A percentile compares a stretch with the other conserved stretches of the same genome.
These are phyloP conservation scores for Terrapene triunguis DNA, from an alignment of 2,113 vertebrate species.

Conservation along the genomic window DNA sequence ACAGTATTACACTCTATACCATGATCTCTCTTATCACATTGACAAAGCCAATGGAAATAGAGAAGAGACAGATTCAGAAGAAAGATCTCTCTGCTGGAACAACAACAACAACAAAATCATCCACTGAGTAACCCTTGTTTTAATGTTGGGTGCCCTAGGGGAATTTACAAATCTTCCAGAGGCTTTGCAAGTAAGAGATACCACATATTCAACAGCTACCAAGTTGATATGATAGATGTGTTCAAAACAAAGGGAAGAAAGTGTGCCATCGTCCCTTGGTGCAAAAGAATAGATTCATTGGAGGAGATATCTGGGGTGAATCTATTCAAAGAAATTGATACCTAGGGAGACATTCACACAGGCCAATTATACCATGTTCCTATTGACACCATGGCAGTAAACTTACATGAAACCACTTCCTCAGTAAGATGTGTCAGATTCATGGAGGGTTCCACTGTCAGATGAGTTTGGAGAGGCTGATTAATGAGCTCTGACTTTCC, in stretches of 20 bases:
- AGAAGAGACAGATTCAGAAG: background rate
- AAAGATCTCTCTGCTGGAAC: background rate
- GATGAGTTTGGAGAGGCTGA: background rate
- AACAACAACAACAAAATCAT: background rate
- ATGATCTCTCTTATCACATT: background rate
- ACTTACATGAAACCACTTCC: background rate
- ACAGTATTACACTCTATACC: background rate
- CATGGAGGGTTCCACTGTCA: background rate
- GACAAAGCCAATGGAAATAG: background rate
- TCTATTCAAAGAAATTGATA: background rate
- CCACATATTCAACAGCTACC: background rate
- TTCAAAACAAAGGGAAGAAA: constrained; percentile 2
- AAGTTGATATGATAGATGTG: background rate
- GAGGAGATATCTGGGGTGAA: background rate
- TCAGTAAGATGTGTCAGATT: background rate
- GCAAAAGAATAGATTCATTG: background rate
- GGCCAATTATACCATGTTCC: background rate
- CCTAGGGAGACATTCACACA: background rate
- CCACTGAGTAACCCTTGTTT: background rate
- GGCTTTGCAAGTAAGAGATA: constrained; percentile 26
- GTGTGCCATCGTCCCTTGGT: constrained; percentile 7
- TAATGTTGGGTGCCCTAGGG: background rate
- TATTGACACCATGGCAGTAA: background rate
- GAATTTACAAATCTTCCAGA: background rate
- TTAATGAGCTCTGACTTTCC: background rate